A percentile compares a stretch with the other conserved stretches of the same genome.
Conservation (phyloP, 2,888 invertebrate species). For the Drosophila crucigera region DNA sequence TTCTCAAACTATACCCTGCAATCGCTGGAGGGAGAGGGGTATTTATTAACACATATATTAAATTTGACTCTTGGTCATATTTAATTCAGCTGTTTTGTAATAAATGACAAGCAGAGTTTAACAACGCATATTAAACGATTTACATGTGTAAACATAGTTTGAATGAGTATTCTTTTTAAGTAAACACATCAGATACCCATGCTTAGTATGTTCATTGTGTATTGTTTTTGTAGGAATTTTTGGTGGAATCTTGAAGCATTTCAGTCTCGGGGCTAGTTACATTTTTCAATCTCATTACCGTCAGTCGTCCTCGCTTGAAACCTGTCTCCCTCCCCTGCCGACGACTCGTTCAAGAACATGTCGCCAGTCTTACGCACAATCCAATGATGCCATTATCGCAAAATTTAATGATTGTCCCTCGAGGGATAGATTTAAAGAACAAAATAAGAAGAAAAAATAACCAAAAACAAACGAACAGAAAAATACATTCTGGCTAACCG, state of each 20-base stretch:
- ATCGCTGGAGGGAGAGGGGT: background rate
- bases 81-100: background rate
- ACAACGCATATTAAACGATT: background rate
- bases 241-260: background rate
- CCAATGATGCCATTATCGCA: conserved; percentile 28
- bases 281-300: conserved; percentile 13
- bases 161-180: background rate
- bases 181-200: background rate
- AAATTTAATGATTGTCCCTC: conserved; percentile 41
- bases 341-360: background rate
- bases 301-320: background rate
- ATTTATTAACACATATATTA: background rate
- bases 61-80: background rate
- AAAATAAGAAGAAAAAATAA: conserved; percentile 1
- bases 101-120: background rate
- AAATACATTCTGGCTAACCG: conserved; percentile 7
- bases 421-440: conserved; percentile 28
- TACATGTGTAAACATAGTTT: background rate
- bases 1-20: conserved; percentile 37
- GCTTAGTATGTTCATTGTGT: background rate
- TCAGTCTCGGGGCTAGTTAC: background rate
- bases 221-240: background rate
- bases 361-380: conserved; percentile 13
- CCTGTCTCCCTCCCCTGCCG: too few relatives aligned
- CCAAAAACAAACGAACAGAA: conserved; percentile 1